Base-by-base conservation (phyloP, 1,140 invertebrate species). In the Halictus rubicundus region DNA sequence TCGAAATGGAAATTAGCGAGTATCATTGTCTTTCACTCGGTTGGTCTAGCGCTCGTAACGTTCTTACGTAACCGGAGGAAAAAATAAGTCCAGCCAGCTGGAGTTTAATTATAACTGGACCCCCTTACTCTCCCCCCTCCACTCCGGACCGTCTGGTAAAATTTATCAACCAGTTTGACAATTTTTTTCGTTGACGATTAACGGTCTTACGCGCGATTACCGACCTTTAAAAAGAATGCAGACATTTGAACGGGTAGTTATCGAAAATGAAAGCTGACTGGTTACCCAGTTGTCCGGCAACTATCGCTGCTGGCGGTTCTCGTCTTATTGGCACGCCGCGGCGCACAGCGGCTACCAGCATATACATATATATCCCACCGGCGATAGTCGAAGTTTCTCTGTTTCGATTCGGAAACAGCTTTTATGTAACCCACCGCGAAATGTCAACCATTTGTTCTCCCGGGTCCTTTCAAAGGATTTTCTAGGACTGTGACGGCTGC, bases 191-290 rank as follows among this genome's bases (percentile, higher is more conserved):
- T 64, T 49, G 27, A 69, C 57, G 66, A 27, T n/a, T 66, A 64
- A 37, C 72, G 74, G 39, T 77, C 32, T 64, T 72, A 64, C 42
- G 23, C 59, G 14, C 68, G 60, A 61, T 71, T 78, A 71, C n/a
- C 68, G 68, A 78, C 76, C 68, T 78, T 78, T 72, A 0, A 37
- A 64, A 71, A 78, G 76, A 78, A 78, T 78, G 76, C 46, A 72
- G 76, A 78, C 76, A 78, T 78, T 78, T 78, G 68, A 72, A 64
- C 76, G 63, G 71, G 76, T 39, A 61, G 76, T 78, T 78, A 78
- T 78, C 76, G 76, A 78, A 78, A 78, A 78, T 70, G 76, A 78
- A 78, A 78, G 76, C 76, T 57, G 37, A 71, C 76, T 59, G 76
- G 76, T 78, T 70, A 61, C 68, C 60, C 59, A 25, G 66, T 78